Conservation (phyloP, 2,113 vertebrate genomes). For the Hiodon alosoides region DNA sequence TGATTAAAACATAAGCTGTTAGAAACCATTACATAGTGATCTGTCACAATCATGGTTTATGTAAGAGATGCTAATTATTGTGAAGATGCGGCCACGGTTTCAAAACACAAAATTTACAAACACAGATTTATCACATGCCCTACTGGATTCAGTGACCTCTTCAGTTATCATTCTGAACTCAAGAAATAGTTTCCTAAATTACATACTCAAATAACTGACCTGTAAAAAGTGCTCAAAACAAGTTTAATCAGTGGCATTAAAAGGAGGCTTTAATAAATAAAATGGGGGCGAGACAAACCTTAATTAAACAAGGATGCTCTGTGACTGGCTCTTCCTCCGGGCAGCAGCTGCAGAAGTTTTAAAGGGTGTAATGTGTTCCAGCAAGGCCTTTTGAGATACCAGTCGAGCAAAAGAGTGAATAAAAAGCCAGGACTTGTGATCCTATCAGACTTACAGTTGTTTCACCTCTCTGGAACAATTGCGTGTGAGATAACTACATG, state of each 20-base stretch:
- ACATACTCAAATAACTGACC: too few species aligned
- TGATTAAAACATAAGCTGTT: too few species aligned
- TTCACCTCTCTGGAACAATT: conserved; percentile 13
- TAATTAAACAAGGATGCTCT: background rate
- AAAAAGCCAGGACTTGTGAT: conserved; percentile 50
- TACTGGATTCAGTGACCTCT: too few species aligned
- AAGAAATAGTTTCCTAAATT: too few species aligned
- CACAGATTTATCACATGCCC: too few species aligned
- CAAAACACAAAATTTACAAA: too few species aligned
- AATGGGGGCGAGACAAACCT: background rate
- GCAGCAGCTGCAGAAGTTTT: background rate
- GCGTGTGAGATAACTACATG: background rate
- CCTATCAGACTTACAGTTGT: conserved; percentile 51
- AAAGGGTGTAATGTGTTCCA: conserved; percentile 15
- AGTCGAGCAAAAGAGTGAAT: conserved; percentile 24
- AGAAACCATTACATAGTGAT: too few species aligned
- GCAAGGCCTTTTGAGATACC: conserved; percentile 8
- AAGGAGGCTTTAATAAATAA: background rate
- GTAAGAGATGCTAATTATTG: too few species aligned
- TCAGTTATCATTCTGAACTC: too few species aligned
- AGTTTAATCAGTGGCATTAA: background rate
- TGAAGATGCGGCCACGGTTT: background rate
- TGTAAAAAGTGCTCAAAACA: background rate
- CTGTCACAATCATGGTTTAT: too few species aligned
- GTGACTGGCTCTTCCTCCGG: background rate